Conservation (phyloP, 1,140 invertebrate species). For the Caenorhabditis latens region DNA sequence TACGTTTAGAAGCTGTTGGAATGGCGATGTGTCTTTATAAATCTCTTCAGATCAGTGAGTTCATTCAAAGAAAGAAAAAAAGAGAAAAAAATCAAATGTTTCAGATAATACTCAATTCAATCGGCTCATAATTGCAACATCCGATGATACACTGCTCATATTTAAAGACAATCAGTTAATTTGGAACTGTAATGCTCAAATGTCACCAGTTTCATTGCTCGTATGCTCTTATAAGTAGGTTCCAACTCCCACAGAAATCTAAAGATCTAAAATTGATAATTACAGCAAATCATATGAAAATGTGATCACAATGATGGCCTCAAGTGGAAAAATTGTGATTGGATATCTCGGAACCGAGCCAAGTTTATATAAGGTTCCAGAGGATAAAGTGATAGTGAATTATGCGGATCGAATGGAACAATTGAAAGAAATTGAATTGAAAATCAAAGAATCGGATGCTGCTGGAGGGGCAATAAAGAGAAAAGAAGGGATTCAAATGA, state of each 20-base stretch:
- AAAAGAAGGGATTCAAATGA: constrained; percentile 46
- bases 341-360: constrained; percentile 59
- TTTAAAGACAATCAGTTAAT: constrained; percentile 53
- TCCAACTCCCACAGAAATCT: background rate
- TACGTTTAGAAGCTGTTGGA: constrained; percentile 50
- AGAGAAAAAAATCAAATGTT: background rate
- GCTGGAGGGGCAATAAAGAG: constrained; percentile 9
- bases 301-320: constrained; percentile 16
- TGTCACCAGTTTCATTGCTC: constrained; percentile 8
- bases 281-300: constrained; percentile 42
- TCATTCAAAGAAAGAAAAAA: background rate
- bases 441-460: constrained; percentile 24
- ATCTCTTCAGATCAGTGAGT: constrained; percentile 6
- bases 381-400: constrained; percentile 15
- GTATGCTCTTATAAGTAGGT: constrained; percentile 40
- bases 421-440: background rate
- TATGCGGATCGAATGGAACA: constrained; percentile 23
- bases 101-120: constrained; percentile 51
- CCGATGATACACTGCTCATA: constrained; percentile 34
- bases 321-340: constrained; percentile 18
- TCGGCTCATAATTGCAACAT: constrained; percentile 18
- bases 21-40: constrained; percentile 34
- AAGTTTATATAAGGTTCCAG: constrained; percentile 50
- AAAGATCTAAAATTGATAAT: background rate
- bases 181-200: constrained; percentile 49